These are phyloP conservation scores for Pelosia muscerda DNA, from an alignment of 2,888 invertebrate species.

Conservation along the genomic window DNA sequence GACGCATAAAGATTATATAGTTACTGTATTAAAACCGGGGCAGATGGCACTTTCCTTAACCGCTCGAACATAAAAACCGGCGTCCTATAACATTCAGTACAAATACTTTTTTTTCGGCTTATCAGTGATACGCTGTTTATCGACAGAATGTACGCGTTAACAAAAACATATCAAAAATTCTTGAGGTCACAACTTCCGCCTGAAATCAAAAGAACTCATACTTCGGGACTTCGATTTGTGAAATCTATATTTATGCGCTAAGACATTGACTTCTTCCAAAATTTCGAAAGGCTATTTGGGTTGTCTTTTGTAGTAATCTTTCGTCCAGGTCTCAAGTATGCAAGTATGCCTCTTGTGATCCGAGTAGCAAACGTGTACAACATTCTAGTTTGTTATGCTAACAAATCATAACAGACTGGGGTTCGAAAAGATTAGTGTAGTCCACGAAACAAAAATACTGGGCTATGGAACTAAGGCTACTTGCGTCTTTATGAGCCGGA, in stretches of 20 bases:
- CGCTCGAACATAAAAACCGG: background rate
- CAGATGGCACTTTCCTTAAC: background rate
- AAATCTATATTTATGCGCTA: background rate
- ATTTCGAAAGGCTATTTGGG: background rate
- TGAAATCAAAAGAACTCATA: background rate
- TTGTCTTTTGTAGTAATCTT: background rate
- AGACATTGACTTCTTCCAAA: background rate
- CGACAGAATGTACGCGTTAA: background rate
- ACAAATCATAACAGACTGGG: background rate
- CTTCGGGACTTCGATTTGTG: background rate
- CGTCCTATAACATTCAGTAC: slow-evolving; percentile 2
- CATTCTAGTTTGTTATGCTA: background rate
- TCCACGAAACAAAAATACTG: background rate
- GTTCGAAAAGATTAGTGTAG: background rate
- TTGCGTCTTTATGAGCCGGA: background rate
- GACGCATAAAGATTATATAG: background rate
- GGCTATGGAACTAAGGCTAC: background rate
- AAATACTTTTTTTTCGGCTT: slow-evolving; percentile 1
- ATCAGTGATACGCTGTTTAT: slow-evolving; percentile 3
- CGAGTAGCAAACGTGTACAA: background rate
- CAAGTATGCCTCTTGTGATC: background rate
- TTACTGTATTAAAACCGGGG: background rate
- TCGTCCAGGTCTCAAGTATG: background rate
- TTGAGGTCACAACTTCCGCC: background rate
- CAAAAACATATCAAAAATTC: slow-evolving; percentile 4